Evolutionary conservation across 2,888 invertebrate genomes (phyloP).

Genomic region (Synergus umbraculus): DNA sequence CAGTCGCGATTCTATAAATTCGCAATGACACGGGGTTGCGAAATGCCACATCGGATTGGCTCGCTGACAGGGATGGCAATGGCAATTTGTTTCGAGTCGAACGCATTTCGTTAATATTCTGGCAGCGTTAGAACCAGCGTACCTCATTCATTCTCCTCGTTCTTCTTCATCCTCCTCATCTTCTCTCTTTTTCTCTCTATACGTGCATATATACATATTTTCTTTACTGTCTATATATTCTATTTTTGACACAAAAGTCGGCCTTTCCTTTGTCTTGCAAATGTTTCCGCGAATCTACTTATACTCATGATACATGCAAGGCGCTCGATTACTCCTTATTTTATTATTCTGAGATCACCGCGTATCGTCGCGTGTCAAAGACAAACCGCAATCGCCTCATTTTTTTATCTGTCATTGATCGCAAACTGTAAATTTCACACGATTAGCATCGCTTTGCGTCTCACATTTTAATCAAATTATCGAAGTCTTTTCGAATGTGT

Average conservation of each 20-base stretch:
- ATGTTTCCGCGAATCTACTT: background rate
- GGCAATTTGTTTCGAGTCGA: slow-evolving; percentile 69
- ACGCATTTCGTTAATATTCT: slow-evolving; percentile 70
- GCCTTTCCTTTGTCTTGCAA: slow-evolving; percentile 11
- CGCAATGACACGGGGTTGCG: slow-evolving; percentile 53
- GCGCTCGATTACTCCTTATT: slow-evolving; percentile 29
- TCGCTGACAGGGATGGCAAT: slow-evolving; percentile 64
- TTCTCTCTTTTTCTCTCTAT: background rate
- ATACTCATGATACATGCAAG: slow-evolving; percentile 7
- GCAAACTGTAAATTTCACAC: background rate
- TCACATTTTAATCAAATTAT: slow-evolving; percentile 20
- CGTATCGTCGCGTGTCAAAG: slow-evolving; percentile 18
- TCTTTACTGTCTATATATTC: background rate
- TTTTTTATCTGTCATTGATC: slow-evolving; percentile 16
- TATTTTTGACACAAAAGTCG: slow-evolving; percentile 16
- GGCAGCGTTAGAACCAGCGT: slow-evolving; percentile 60
- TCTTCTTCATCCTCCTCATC: slow-evolving; percentile 35
- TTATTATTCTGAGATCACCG: slow-evolving; percentile 24
- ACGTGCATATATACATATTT: background rate
- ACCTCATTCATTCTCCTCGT: slow-evolving; percentile 35
- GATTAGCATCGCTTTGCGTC: background rate
- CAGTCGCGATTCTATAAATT: slow-evolving; percentile 8
- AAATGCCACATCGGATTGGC: slow-evolving; percentile 66
- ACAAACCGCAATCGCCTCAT: background rate
- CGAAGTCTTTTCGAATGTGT: background rate